Evolutionary conservation across 2,113 vertebrate species (phyloP), one percentile per base, ranked within the genome.

Genomic region (Saimiri boliviensis): DNA sequence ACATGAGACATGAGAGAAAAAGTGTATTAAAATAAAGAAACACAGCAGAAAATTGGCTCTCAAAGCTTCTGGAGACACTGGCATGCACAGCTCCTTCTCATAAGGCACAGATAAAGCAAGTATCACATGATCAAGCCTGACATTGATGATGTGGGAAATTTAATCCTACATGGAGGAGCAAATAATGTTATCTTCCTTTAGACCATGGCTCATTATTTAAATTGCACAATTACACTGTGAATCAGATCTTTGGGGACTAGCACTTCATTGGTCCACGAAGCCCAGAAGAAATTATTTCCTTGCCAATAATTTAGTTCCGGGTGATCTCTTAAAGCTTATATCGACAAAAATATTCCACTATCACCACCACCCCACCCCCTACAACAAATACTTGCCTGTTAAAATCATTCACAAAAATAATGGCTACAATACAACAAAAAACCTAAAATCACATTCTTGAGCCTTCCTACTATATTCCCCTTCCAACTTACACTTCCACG

Each of bases 11-110:
- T 0, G 2, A 19, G 10, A 58, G 76, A 37, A 83, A 68, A 76
- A 2, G 37, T 0, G 19, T 0, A 7, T 30, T 1, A 1, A 0
- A 11, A 14, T 35, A 91, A 30, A 80, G 37, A 19, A 6, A 6
- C 23, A 20, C 0, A 0, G 11, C 32, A 20, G 30, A 73, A 23
- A 1, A 30, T 25, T 13, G 30, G 3, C 25, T 77, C 40, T 32
- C 19, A 9, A 52, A 35, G 45, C 21, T 9, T 68, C 40, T 3
- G 16, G 16, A 2, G 25, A 23, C 47, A 21, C 10, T 13, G 17
- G 54, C 13, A 23, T 58, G 11, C 10, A 4, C 0, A 11, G 13
- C 8, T 60, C 66, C 60, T 58, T 27, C 42, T 58, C 27, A 8
- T 10, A 25, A 40, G 35, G 23, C 7, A 3, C 0, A 42, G 8